Base-by-base conservation (phyloP, 2,113 vertebrate genomes). In the Thamnaconus septentrionalis region DNA sequence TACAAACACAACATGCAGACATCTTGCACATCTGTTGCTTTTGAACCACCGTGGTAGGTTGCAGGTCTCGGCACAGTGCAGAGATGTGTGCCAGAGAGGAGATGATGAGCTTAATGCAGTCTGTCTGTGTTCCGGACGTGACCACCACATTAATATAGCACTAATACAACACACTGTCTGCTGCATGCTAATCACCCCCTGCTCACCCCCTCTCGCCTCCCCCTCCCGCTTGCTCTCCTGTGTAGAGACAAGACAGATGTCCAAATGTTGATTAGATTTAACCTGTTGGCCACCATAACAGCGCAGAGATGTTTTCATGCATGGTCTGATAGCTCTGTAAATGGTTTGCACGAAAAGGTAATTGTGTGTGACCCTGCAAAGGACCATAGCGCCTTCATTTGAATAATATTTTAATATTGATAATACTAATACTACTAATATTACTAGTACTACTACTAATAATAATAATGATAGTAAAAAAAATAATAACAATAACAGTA, bases 81-180 rank as follows among this genome's bases (percentile, higher is more conserved):
- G 18, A 85, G 82, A 85, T 90, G 71, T 88, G 85, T 81, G 78
- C 78, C 2, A 80, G 74, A 86, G 73, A 75, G 85, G 82, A 61
- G 80, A 83, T 85, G 86, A 85, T 85, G 85, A 85, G 84, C 80
- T 73, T 86, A 85, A 85, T 86, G 83, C 82, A 81, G 85, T 87
- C 77, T 80, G 87, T 82, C 83, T 85, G 73, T 83, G 84, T 87
- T 74, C 83, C 6, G 66, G 82, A 90, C 83, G 87, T 90, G 87
- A 89, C 83, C 79, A 74, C 62, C 77, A 89, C 85, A 87, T 87
- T 88, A 90, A 88, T 88, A 83, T 73, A 79, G 67, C 51, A 69
- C 85, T 86, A 90, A 87, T 88, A 71, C 84, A 71, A 73, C 6
- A 18, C 65, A 60, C 41, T 64, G 66, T 75, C 75, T 75, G 80